Percentiles rank a stretch among this genome's conserved stretches.
Conservation (phyloP, 2,888 invertebrate genomes). For the Halictus ligatus region DNA sequence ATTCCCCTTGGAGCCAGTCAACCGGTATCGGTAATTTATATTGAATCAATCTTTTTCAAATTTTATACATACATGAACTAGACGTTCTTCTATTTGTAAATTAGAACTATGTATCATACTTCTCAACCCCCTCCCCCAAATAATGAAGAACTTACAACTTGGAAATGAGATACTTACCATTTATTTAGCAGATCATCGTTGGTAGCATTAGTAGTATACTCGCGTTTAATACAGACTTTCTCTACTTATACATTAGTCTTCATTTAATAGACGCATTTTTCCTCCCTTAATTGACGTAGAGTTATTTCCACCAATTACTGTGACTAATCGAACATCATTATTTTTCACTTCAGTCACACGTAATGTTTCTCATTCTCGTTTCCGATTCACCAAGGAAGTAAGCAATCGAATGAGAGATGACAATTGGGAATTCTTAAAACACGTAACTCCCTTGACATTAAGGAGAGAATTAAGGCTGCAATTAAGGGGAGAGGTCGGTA, state of each 20-base stretch:
- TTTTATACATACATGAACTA: not conserved
- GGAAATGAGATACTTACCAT: not conserved
- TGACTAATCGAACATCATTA: not conserved
- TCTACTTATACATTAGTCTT: not conserved
- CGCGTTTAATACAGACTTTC: not conserved
- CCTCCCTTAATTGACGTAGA: not conserved
- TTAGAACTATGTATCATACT: not conserved
- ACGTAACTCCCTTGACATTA: not conserved
- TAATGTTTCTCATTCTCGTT: not conserved
- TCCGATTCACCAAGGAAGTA: not conserved
- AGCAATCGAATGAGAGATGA: not conserved
- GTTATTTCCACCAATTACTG: not conserved
- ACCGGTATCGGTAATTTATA: no score
- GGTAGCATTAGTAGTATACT: not conserved
- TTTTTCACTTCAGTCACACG: not conserved
- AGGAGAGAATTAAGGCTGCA: not conserved
- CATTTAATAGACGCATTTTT: not conserved
- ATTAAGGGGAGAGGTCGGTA: not conserved
- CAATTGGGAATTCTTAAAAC: not conserved
- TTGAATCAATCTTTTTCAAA: not conserved
- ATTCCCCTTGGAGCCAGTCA: no score
- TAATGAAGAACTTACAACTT: no score
- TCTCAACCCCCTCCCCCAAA: not conserved
- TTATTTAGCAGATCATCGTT: not conserved
- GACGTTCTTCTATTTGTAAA: not conserved